Evolutionary conservation across 2,113 vertebrate species (phyloP), one percentile per base, ranked within the genome.

Genomic region (Entelurus aequoreus): DNA sequence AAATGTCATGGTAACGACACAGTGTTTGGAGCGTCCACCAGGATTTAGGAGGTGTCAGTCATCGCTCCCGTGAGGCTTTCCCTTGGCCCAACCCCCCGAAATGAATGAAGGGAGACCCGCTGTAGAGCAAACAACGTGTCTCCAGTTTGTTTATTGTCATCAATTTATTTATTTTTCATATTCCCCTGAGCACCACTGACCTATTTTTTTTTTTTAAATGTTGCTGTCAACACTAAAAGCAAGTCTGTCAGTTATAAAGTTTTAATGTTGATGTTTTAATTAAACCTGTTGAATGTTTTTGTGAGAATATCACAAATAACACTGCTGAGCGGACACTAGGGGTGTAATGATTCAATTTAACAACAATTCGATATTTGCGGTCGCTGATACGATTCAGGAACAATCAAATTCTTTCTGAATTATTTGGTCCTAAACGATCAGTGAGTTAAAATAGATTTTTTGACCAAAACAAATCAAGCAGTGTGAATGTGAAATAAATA

Each of bases 1-100:
- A 74, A 83, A 88, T 85, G 67, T 79, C 81, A 81, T 75, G 69
- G 71, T 82, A 84, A 88, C 83, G 67, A 76, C 72, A 69, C 72
- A 74, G 67, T 80, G 71, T 80, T 71, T 71, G 70, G 54, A 71
- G 65, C 78, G 47, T 50, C 60, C 77, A 54, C 53, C 35, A 65
- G 76, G 77, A 80, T 74, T 46, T 80, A 78, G 62, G 60, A 70
- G 40, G 60, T 78, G 87, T 81, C 83, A 80, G n/a, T 86, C 84
- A 84, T 73, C 65, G 56, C 54, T 68, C 72, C 76, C 64, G 16
- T 28, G 78, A 63, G 80, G 71, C 60, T 74, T 77, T 78, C 74
- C 72, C 46, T 66, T 55, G 57, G 68, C 63, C 58, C 60, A 74
- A 71, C 74, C 4, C 64, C 59, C 49, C 4, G 66, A 62, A 62